phyloP scores from a whole-genome alignment of 2,888 invertebrate genomes.

The Drosophila kanekoi region DNA sequence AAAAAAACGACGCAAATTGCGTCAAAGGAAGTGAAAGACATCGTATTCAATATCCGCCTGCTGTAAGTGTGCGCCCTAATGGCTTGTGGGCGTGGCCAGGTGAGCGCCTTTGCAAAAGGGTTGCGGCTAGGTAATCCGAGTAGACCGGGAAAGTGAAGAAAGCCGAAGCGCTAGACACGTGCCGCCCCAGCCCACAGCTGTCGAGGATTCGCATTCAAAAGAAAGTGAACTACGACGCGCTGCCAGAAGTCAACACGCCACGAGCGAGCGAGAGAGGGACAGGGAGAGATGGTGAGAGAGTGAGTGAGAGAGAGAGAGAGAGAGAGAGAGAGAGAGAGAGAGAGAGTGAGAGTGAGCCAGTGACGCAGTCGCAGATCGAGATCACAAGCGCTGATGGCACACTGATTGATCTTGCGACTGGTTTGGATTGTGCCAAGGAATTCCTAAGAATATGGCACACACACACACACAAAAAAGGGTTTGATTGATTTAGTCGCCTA shows the following conservation, averaged over 20 bases:
- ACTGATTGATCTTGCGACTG: constrained; percentile 78
- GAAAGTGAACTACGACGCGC: constrained; percentile 58
- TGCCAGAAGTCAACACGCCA: constrained; percentile 35
- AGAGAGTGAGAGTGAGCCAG: constrained; percentile 9
- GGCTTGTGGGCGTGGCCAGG: constrained; percentile 59
- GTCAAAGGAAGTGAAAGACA: constrained; percentile 27
- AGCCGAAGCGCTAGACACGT: constrained; percentile 64
- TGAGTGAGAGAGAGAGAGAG: not conserved
- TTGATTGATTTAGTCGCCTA: no score
- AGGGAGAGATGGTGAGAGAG: not conserved
- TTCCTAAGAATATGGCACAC: constrained; percentile 69
- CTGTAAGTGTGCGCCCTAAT: constrained; percentile 72
- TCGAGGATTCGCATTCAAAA: constrained; percentile 42
- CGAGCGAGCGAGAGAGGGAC: not conserved
- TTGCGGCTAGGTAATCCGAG: constrained; percentile 54
- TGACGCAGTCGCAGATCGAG: constrained; percentile 33
- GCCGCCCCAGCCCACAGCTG: constrained; percentile 60
- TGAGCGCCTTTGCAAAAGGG: constrained; percentile 41
- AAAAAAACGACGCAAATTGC: constrained; percentile 44
- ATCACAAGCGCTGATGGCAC: constrained; percentile 52
- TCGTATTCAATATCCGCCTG: constrained; percentile 80
- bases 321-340: not conserved
- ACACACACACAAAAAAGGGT: constrained; percentile 30
- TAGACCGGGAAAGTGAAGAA: constrained; percentile 63
- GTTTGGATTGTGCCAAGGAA: constrained; percentile 63